phyloP scores from a whole-genome alignment of 2,797 vertebrate genomes.

The Melanogrammus aeglefinus region DNA sequence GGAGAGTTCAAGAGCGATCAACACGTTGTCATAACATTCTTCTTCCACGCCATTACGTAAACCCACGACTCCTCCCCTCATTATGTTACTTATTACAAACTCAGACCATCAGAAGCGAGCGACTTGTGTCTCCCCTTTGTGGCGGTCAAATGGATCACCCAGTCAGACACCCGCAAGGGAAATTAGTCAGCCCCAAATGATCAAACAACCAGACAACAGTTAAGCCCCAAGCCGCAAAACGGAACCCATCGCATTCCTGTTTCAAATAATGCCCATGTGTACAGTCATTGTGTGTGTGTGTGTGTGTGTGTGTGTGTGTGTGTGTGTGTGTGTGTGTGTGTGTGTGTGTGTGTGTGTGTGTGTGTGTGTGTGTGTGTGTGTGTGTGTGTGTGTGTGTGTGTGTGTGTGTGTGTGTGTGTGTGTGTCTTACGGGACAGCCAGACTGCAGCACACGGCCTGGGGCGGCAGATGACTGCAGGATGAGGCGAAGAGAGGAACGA shows the following conservation, averaged over 20 bases:
- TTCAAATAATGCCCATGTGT: not conserved
- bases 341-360: conserved; percentile 4
- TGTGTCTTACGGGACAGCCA: conserved; percentile 6
- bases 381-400: conserved; percentile 3
- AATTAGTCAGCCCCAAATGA: not conserved
- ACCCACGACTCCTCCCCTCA: too few species aligned
- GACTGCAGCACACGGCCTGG: not conserved
- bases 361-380: conserved; percentile 5
- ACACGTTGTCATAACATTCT: too few species aligned
- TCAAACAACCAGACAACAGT: not conserved
- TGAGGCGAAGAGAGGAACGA: conserved; percentile 26
- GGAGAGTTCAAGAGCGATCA: too few species aligned
- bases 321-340: conserved; percentile 5
- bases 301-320: conserved; percentile 4
- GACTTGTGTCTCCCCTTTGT: too few species aligned
- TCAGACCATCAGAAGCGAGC: too few species aligned
- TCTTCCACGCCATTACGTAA: too few species aligned
- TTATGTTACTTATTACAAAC: too few species aligned
- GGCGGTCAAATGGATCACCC: too few species aligned
- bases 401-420: conserved; percentile 6
- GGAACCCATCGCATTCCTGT: not conserved
- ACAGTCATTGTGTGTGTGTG: conserved; percentile 1
- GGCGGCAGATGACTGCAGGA: conserved; percentile 4
- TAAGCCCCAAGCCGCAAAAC: not conserved
- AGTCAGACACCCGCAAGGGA: not conserved